phyloP scores from a whole-genome alignment of 2,888 invertebrate species.

The Drosophila ezoana region DNA sequence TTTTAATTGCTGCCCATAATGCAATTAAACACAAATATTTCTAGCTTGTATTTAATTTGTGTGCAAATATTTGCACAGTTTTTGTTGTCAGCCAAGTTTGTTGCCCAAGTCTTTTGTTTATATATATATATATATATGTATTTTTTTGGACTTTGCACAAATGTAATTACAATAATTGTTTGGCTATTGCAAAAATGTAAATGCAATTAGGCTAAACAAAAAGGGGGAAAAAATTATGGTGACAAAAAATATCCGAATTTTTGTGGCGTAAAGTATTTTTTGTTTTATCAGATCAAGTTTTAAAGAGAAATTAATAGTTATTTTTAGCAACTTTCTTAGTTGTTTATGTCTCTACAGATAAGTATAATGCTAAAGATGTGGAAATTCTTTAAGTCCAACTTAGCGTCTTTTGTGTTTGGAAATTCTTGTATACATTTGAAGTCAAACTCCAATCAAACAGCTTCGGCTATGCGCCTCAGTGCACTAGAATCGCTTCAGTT shows the following conservation, averaged over 20 bases:
- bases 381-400: too few species aligned
- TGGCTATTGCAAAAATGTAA: conserved; percentile 52
- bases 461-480: conserved; percentile 29
- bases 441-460: background rate
- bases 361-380: too few species aligned
- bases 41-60: conserved; percentile 61
- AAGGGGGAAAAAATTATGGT: background rate
- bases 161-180: conserved; percentile 61
- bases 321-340: background rate
- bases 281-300: background rate
- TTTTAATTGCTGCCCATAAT: conserved; percentile 72
- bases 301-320: background rate
- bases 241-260: conserved; percentile 1
- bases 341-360: too few species aligned
- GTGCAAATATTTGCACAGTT: conserved; percentile 48
- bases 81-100: conserved; percentile 21
- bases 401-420: too few species aligned
- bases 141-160: conserved; percentile 19
- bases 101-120: conserved; percentile 39
- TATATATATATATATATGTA: conserved; percentile 1
- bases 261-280: background rate
- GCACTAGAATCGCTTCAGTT: conserved; percentile 34
- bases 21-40: conserved; percentile 73
- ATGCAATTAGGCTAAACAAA: conserved; percentile 47
- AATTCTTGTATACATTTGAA: background rate